Evolutionary conservation across 2,888 invertebrate species (phyloP).

Genomic region (Lepeophtheirus nordmannii): DNA sequence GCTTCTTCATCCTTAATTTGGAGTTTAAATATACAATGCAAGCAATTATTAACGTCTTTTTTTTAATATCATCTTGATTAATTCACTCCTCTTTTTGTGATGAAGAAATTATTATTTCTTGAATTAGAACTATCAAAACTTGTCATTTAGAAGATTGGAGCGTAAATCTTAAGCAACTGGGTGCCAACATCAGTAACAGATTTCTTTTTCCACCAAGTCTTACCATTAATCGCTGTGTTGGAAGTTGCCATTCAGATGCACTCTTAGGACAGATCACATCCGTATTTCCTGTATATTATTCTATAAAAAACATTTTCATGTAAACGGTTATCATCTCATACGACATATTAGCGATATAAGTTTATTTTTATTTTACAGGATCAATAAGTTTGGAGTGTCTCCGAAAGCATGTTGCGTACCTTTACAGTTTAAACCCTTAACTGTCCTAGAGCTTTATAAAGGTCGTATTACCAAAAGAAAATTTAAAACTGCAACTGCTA

Average conservation of each 20-base stretch:
- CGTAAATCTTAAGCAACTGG: background rate
- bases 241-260: background rate
- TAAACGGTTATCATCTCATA: background rate
- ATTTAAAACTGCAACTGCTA: background rate
- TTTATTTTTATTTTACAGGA: background rate
- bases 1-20: too few species aligned
- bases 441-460: background rate
- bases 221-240: background rate
- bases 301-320: background rate
- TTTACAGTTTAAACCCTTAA: background rate
- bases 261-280: background rate
- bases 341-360: background rate
- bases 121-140: background rate
- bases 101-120: background rate
- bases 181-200: background rate
- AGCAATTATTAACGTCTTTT: too few species aligned
- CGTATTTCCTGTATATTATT: background rate
- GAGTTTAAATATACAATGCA: too few species aligned
- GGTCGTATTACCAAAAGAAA: background rate
- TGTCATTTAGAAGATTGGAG: background rate
- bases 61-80: too few species aligned
- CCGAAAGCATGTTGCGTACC: background rate
- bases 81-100: too few species aligned
- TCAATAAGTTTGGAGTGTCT: background rate
- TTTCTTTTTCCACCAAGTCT: conserved; percentile 4